Percentiles rank a stretch among this genome's conserved stretches.
These are phyloP conservation scores for Argyrosomus regius DNA, from an alignment of 2,797 vertebrate genomes.

Conservation along the genomic window DNA sequence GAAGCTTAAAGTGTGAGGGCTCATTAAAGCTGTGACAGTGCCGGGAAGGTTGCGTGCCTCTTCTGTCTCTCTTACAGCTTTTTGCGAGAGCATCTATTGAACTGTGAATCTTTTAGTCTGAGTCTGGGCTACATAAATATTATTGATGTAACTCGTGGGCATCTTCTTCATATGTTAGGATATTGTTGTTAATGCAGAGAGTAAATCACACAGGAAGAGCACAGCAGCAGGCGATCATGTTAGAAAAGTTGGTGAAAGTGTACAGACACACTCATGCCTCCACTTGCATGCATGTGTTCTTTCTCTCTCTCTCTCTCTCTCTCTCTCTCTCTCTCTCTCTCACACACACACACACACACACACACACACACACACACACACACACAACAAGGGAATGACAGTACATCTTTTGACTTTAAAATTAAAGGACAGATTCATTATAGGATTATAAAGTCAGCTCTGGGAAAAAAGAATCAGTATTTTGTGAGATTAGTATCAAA, in stretches of 20 bases:
- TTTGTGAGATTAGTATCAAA: slow-evolving; percentile 72
- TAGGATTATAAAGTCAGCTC: slow-evolving; percentile 73
- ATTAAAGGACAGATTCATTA: slow-evolving; percentile 77
- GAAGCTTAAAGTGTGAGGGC: slow-evolving; percentile 61
- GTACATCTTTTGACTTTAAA: slow-evolving; percentile 65
- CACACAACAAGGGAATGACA: slow-evolving; percentile 54
- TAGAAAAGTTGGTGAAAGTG: slow-evolving; percentile 59
- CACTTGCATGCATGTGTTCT: slow-evolving; percentile 69
- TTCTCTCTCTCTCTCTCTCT: slow-evolving; percentile 12
- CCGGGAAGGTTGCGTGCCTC: slow-evolving; percentile 47
- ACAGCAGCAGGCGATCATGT: slow-evolving; percentile 23
- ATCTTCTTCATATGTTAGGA: slow-evolving; percentile 43
- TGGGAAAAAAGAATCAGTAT: slow-evolving; percentile 53
- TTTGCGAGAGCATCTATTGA: slow-evolving; percentile 55
- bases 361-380: slow-evolving; percentile 41
- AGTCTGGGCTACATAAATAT: slow-evolving; percentile 38
- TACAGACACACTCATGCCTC: slow-evolving; percentile 67
- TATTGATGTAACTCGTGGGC: slow-evolving; percentile 38
- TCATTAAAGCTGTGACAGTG: slow-evolving; percentile 66
- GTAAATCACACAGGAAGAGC: slow-evolving; percentile 18
- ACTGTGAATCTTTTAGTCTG: slow-evolving; percentile 69
- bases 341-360: slow-evolving; percentile 18
- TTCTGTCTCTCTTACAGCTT: slow-evolving; percentile 56
- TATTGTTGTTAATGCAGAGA: slow-evolving; percentile 18
- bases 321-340: not conserved